Percentiles rank a stretch among this genome's conserved stretches.
Evolutionary conservation across 2,888 invertebrate species (phyloP).

Genomic region (Polyommatus icarus): DNA sequence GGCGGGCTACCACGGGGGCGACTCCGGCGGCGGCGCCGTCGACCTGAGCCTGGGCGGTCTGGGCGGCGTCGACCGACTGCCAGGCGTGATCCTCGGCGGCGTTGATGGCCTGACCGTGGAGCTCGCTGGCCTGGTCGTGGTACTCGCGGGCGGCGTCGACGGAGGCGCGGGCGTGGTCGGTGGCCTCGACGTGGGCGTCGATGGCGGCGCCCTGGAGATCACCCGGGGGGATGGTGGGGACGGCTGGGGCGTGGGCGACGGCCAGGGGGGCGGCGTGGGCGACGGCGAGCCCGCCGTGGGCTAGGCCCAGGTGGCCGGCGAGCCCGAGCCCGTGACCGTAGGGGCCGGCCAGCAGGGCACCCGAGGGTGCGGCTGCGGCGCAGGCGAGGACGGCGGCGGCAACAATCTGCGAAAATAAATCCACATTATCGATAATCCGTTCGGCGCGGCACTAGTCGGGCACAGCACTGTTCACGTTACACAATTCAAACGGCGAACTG

Average conservation of each 20-base stretch:
- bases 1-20: slow-evolving; percentile 70
- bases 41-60: slow-evolving; percentile 68
- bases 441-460: slow-evolving; percentile 45
- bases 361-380: slow-evolving; percentile 71
- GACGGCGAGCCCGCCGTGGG: slow-evolving; percentile 49
- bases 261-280: slow-evolving; percentile 54
- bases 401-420: slow-evolving; percentile 73
- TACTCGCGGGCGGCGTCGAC: slow-evolving; percentile 67
- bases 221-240: slow-evolving; percentile 72
- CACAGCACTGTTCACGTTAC: slow-evolving; percentile 49
- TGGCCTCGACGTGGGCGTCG: slow-evolving; percentile 71
- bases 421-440: slow-evolving; percentile 44
- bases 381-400: slow-evolving; percentile 75
- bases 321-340: slow-evolving; percentile 51
- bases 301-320: slow-evolving; percentile 45
- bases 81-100: slow-evolving; percentile 75
- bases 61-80: slow-evolving; percentile 71
- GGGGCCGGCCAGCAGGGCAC: slow-evolving; percentile 62
- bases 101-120: slow-evolving; percentile 72
- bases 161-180: slow-evolving; percentile 72
- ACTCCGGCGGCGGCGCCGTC: slow-evolving; percentile 74
- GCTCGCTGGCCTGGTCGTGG: slow-evolving; percentile 72
- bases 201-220: slow-evolving; percentile 70
- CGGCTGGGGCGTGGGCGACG: slow-evolving; percentile 51
- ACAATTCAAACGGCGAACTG: slow-evolving; percentile 50